Conservation (phyloP, 2,888 invertebrate genomes). For the Nysson spinosus region DNA sequence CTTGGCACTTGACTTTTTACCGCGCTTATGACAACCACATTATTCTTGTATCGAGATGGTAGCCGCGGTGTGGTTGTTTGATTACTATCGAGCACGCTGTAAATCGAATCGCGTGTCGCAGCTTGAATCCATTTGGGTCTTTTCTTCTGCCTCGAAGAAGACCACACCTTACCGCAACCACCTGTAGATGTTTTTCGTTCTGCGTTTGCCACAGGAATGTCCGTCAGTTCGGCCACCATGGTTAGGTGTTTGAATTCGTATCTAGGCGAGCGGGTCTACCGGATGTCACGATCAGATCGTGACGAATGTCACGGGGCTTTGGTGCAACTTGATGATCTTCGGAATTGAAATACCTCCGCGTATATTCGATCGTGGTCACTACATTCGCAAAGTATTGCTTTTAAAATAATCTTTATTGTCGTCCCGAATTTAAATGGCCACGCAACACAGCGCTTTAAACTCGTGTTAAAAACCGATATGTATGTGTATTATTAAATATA, state of each 20-base stretch:
- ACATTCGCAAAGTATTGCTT: too few relatives aligned
- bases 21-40: constrained; percentile 51
- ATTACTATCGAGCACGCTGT: constrained; percentile 63
- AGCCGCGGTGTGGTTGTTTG: constrained; percentile 9
- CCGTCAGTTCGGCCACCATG: constrained; percentile 70
- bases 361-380: constrained; percentile 8
- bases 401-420: too few relatives aligned
- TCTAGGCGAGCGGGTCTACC: constrained; percentile 42
- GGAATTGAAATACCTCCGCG: constrained; percentile 28
- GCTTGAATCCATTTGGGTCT: constrained; percentile 69
- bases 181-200: constrained; percentile 46
- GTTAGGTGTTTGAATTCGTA: constrained; percentile 27
- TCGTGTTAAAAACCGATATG: too few relatives aligned
- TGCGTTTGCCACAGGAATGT: constrained; percentile 61
- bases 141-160: constrained; percentile 20
- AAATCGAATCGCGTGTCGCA: constrained; percentile 69
- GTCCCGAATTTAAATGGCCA: too few relatives aligned
- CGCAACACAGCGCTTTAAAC: too few relatives aligned
- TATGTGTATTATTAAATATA: too few relatives aligned
- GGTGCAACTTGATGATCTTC: background rate
- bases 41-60: constrained; percentile 17
- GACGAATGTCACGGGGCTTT: constrained; percentile 28
- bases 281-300: constrained; percentile 68
- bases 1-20: constrained; percentile 29
- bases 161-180: constrained; percentile 8